phyloP scores from a whole-genome alignment of 2,888 invertebrate species.

The Cacoxenus indagator region DNA sequence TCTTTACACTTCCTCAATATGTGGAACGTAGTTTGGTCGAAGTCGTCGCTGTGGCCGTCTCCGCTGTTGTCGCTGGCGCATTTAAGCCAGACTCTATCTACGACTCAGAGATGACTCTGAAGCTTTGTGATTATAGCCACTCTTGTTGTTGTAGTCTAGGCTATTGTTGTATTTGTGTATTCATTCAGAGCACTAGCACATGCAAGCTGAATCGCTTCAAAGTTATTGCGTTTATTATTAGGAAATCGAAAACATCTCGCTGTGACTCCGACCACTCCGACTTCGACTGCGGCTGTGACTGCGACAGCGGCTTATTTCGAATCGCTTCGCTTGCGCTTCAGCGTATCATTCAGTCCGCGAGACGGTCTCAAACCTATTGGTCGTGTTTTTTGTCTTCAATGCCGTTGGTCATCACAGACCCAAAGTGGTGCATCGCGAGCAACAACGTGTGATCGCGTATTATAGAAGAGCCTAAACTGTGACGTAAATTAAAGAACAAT shows the following conservation, averaged over 20 bases:
- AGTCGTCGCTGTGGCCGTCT: not conserved
- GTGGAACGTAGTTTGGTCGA: constrained; percentile 14
- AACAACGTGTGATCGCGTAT: not conserved
- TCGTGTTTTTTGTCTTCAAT: constrained; percentile 60
- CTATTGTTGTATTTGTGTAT: constrained; percentile 42
- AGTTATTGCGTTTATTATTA: constrained; percentile 63
- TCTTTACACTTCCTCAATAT: constrained; percentile 27
- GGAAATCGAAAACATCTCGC: constrained; percentile 56
- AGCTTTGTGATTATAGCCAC: constrained; percentile 2
- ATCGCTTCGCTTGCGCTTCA: constrained; percentile 41
- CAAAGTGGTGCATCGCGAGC: constrained; percentile 25
- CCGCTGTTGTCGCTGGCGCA: not conserved
- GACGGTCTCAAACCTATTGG: constrained; percentile 66
- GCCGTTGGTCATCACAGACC: constrained; percentile 29
- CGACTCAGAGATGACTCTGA: constrained; percentile 20
- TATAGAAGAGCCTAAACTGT: not conserved
- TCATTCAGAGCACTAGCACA: constrained; percentile 63
- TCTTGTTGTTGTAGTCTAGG: constrained; percentile 35
- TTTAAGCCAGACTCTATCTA: constrained; percentile 7
- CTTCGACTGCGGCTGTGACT: not conserved
- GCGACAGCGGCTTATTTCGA: constrained; percentile 23
- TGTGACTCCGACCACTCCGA: constrained; percentile 8
- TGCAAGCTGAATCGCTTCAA: constrained; percentile 45
- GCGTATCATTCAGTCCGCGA: constrained; percentile 62
- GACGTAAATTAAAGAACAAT: not conserved